These are phyloP conservation scores for Sorex maritimensis DNA, from an alignment of 2,797 vertebrate genomes.

Conservation along the genomic window DNA sequence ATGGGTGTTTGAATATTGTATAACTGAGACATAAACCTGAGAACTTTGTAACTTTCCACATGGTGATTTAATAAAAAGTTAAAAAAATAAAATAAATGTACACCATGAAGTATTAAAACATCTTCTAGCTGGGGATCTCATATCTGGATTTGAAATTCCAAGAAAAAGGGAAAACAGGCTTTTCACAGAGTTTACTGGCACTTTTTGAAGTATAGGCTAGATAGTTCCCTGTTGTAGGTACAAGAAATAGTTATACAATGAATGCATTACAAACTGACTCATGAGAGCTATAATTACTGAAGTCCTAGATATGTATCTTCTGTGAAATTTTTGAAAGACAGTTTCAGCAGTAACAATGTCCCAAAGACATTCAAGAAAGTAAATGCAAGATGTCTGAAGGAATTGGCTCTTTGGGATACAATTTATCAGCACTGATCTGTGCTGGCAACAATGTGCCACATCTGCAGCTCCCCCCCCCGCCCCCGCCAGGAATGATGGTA, in stretches of 20 bases:
- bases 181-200: neutral
- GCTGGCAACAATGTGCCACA: neutral
- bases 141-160: neutral
- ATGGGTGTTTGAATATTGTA: no score
- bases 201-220: constrained; percentile 2
- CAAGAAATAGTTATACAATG: constrained; percentile 47
- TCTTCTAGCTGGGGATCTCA: neutral
- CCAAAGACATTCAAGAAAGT: constrained; percentile 9
- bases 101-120: neutral
- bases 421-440: neutral
- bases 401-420: neutral
- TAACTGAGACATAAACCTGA: no score
- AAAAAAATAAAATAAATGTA: neutral
- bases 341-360: neutral
- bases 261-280: constrained; percentile 51
- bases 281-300: constrained; percentile 32
- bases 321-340: constrained; percentile 57
- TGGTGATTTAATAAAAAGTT: no score
- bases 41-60: no score
- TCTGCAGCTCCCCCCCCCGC: no score
- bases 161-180: constrained; percentile 28
- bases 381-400: neutral
- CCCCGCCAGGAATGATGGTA: neutral
- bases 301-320: neutral
- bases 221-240: neutral